phyloP scores from a whole-genome alignment of 2,888 invertebrate species.

The Sympetrum striolatum region DNA sequence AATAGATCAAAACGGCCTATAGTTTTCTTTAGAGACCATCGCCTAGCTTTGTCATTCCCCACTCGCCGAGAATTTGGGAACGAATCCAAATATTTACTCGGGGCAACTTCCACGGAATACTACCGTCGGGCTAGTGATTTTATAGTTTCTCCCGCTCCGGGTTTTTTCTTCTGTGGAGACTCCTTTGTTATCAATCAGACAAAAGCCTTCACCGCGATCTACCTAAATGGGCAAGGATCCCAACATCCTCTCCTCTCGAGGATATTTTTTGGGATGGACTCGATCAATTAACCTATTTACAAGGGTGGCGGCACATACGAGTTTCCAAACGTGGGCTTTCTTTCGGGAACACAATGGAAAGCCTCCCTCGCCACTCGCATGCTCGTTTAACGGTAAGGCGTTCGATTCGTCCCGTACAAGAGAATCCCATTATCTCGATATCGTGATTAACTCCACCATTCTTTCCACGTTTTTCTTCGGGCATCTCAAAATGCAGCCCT shows the following conservation, averaged over 20 bases:
- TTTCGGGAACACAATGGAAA: too few relatives aligned
- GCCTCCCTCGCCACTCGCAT: too few relatives aligned
- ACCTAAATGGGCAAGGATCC: not conserved
- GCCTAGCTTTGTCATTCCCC: not conserved
- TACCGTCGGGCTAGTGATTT: not conserved
- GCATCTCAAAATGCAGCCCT: too few relatives aligned
- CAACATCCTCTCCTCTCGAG: not conserved
- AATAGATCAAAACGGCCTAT: not conserved
- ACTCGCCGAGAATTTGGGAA: not conserved
- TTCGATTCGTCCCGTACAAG: too few relatives aligned
- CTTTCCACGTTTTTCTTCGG: too few relatives aligned
- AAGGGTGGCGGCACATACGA: too few relatives aligned
- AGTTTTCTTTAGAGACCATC: not conserved
- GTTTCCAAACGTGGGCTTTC: too few relatives aligned
- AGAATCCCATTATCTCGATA: too few relatives aligned
- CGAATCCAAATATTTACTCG: not conserved
- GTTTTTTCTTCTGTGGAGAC: not conserved
- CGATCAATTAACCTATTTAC: too few relatives aligned
- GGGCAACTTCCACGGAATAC: not conserved
- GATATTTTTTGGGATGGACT: too few relatives aligned
- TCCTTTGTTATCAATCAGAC: not conserved
- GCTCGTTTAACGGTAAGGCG: too few relatives aligned
- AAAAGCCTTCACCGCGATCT: not conserved
- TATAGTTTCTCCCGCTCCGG: not conserved
- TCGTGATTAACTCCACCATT: too few relatives aligned